These are phyloP conservation scores for Urosaurus nigricauda DNA, from an alignment of 2,797 vertebrate species.

Conservation along the genomic window DNA sequence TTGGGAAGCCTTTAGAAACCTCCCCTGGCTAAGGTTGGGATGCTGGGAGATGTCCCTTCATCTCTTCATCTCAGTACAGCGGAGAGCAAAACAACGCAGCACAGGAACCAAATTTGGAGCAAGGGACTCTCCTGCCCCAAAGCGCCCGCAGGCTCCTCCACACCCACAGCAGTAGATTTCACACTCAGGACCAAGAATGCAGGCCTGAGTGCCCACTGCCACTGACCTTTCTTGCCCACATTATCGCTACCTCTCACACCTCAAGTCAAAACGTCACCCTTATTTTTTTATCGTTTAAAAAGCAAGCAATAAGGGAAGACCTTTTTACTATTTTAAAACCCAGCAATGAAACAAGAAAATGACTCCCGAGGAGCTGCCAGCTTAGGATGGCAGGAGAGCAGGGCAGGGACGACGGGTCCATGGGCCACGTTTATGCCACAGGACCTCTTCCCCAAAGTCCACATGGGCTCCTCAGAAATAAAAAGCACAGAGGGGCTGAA, in stretches of 20 bases:
- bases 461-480: no score
- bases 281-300: not conserved
- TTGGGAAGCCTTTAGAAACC: not conserved
- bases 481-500: no score
- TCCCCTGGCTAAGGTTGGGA: not conserved
- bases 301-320: not conserved
- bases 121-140: no score
- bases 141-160: no score
- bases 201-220: no score
- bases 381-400: not conserved
- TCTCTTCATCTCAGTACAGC: not conserved
- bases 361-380: fast-evolving
- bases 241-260: no score
- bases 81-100: not conserved
- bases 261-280: no score
- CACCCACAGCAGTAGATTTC: slow-evolving; percentile 57
- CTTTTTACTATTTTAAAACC: not conserved
- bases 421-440: no score
- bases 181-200: not conserved
- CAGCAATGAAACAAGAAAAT: not conserved
- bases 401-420: no score
- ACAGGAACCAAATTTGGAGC: slow-evolving; percentile 53
- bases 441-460: no score
- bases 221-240: not conserved
- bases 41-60: no score